These are phyloP conservation scores for Cephus rjabovi DNA, from an alignment of 2,888 invertebrate genomes.

Conservation along the genomic window DNA sequence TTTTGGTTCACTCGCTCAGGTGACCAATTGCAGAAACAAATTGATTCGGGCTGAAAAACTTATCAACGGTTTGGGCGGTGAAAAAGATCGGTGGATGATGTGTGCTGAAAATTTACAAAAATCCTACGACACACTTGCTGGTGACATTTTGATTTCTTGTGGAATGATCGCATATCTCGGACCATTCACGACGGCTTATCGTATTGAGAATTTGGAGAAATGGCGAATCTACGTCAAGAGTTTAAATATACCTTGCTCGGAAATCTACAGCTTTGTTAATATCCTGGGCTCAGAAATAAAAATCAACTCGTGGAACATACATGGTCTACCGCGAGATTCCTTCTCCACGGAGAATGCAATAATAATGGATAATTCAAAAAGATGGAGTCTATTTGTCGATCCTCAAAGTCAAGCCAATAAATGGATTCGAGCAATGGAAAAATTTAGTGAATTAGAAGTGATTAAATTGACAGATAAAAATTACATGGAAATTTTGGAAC, in stretches of 20 bases:
- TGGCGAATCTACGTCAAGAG: constrained; percentile 81
- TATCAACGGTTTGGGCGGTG: constrained; percentile 88
- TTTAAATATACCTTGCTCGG: constrained; percentile 82
- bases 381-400: constrained; percentile 85
- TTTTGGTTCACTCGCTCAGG: constrained; percentile 23
- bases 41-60: constrained; percentile 87
- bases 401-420: constrained; percentile 88
- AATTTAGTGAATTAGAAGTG: constrained; percentile 75
- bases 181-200: constrained; percentile 81
- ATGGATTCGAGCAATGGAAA: constrained; percentile 89
- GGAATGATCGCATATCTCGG: constrained; percentile 92
- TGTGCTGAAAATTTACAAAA: constrained; percentile 81
- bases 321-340: constrained; percentile 82
- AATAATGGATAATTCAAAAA: constrained; percentile 82
- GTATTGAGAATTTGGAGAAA: constrained; percentile 72
- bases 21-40: constrained; percentile 79
- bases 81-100: constrained; percentile 85
- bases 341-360: constrained; percentile 89
- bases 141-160: constrained; percentile 89
- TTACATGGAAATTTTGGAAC: constrained; percentile 82
- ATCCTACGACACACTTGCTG: constrained; percentile 85
- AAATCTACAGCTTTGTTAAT: constrained; percentile 77
- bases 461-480: constrained; percentile 81
- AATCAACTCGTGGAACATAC: constrained; percentile 88
- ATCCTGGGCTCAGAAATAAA: constrained; percentile 88